phyloP scores from a whole-genome alignment of 2,888 invertebrate genomes.

The Stenodera caucasica region DNA sequence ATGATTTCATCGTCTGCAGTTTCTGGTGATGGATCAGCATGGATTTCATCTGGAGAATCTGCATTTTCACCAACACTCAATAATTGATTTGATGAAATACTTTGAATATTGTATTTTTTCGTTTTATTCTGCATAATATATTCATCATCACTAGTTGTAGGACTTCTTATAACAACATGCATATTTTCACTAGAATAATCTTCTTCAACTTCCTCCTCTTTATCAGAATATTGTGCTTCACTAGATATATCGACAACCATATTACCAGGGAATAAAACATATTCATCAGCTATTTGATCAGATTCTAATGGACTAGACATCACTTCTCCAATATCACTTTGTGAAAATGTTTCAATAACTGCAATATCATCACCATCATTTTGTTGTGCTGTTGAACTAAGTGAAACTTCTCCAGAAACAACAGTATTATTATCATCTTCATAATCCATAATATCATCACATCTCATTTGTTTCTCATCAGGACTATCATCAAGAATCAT shows the following conservation, averaged over 20 bases:
- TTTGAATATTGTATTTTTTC: conserved; percentile 50
- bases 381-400: conserved; percentile 63
- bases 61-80: conserved; percentile 57
- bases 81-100: conserved; percentile 53
- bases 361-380: conserved; percentile 63
- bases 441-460: conserved; percentile 61
- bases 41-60: conserved; percentile 60
- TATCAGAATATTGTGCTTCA: conserved; percentile 61
- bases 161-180: conserved; percentile 53
- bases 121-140: conserved; percentile 52
- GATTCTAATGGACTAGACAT: conserved; percentile 65
- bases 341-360: conserved; percentile 61
- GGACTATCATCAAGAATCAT: conserved; percentile 41
- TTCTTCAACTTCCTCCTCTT: conserved; percentile 52
- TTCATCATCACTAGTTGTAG: conserved; percentile 55
- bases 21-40: conserved; percentile 54
- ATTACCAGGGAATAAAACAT: conserved; percentile 65
- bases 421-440: conserved; percentile 64
- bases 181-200: conserved; percentile 45
- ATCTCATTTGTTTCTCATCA: conserved; percentile 55
- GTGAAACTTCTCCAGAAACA: conserved; percentile 62
- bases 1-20: conserved; percentile 56
- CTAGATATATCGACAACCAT: conserved; percentile 63
- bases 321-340: conserved; percentile 60
- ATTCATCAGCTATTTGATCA: conserved; percentile 63